Evolutionary conservation across 1,140 invertebrate species (phyloP).

Genomic region (Papilio polyxenes): DNA sequence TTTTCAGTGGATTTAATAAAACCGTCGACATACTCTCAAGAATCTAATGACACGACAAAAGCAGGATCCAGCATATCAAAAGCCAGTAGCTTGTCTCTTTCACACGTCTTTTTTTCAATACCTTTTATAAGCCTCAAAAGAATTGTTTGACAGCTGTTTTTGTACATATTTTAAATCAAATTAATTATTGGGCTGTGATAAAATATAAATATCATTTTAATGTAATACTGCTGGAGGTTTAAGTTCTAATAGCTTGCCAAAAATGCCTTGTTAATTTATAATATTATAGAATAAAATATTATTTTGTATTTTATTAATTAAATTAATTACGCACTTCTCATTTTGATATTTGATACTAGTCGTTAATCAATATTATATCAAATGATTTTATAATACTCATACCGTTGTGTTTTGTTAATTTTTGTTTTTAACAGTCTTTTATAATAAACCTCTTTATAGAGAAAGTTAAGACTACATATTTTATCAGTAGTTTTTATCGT

Average conservation of each 20-base stretch:
- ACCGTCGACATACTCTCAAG: conserved; percentile 53
- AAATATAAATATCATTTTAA: conserved; percentile 43
- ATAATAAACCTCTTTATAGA: not conserved
- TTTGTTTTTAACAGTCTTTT: not conserved
- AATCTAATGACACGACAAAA: conserved; percentile 55
- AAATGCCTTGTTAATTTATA: conserved; percentile 17
- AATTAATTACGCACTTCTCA: not conserved
- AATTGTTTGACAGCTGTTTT: conserved; percentile 50
- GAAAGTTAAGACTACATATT: conserved; percentile 1
- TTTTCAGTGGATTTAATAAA: conserved; percentile 62
- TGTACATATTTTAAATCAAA: conserved; percentile 44
- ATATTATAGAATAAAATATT: not conserved
- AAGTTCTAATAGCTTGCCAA: conserved; percentile 1
- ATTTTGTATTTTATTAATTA: not conserved
- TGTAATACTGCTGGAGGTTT: conserved; percentile 37
- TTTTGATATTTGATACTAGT: not conserved
- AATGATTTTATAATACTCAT: not conserved
- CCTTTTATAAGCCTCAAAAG: conserved; percentile 43
- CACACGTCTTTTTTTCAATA: conserved; percentile 38
- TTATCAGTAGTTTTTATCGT: not conserved
- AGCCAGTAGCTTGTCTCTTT: conserved; percentile 36
- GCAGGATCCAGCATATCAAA: conserved; percentile 54
- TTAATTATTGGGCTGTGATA: conserved; percentile 74
- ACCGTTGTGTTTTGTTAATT: not conserved
- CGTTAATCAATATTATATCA: not conserved